These are phyloP conservation scores for Crotalus viridis DNA, from an alignment of 2,113 vertebrate genomes.

Conservation along the genomic window DNA sequence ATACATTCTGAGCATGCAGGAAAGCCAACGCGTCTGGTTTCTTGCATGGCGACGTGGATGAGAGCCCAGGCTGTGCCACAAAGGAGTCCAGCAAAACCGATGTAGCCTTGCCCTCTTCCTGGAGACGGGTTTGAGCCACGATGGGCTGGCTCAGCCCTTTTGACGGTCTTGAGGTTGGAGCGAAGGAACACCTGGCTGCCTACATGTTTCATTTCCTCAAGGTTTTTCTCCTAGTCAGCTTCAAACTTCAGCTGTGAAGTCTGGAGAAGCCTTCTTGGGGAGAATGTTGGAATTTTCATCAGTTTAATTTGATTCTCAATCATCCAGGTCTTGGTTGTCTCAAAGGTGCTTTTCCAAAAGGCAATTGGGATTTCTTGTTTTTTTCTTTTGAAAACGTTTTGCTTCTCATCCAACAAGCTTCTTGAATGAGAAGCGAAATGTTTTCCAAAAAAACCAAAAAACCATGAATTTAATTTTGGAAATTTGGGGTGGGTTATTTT, in stretches of 20 bases:
- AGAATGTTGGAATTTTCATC: not conserved
- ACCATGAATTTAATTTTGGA: not conserved
- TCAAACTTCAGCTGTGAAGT: not conserved
- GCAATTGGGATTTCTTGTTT: not conserved
- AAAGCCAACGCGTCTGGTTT: not conserved
- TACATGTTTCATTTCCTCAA: not conserved
- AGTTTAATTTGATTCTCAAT: not conserved
- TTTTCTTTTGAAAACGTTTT: not conserved
- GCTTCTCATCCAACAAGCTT: not conserved
- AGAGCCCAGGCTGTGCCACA: constrained; percentile 34
- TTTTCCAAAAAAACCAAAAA: not conserved
- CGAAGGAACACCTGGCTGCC: not conserved
- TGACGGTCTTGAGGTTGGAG: not conserved
- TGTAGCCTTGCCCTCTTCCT: constrained; percentile 16
- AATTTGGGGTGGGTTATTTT: not conserved
- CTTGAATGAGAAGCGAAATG: not conserved
- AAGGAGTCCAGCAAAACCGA: constrained; percentile 22
- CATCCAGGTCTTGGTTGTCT: not conserved
- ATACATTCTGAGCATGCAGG: not conserved
- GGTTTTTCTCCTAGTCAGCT: not conserved
- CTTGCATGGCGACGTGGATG: not conserved
- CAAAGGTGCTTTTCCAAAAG: not conserved
- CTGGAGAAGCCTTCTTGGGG: not conserved
- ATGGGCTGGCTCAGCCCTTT: constrained; percentile 37
- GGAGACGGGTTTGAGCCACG: constrained; percentile 14